A percentile compares a stretch with the other conserved stretches of the same genome.
These are phyloP conservation scores for Microcebus ravelobensis DNA, from an alignment of 2,113 vertebrate species.

Conservation along the genomic window DNA sequence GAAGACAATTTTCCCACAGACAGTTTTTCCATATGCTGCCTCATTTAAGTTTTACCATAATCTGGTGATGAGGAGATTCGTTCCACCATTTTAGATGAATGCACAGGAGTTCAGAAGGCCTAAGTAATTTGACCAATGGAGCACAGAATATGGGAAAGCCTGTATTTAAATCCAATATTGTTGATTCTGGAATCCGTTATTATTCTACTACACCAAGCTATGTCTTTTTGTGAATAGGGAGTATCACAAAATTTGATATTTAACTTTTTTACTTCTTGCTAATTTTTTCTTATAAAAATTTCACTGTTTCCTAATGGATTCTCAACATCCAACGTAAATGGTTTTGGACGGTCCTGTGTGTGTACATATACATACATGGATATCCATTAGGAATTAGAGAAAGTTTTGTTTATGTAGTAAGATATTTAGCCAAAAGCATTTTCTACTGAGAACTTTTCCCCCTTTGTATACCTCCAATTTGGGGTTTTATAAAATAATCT, in stretches of 20 bases:
- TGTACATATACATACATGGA: fast-evolving
- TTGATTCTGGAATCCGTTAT: neutral
- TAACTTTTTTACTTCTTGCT: conserved; percentile 15
- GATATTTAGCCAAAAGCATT: neutral
- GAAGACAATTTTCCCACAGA: no score
- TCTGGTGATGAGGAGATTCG: neutral
- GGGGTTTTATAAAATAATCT: neutral
- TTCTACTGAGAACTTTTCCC: neutral
- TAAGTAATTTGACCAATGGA: neutral
- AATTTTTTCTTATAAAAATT: conserved; percentile 27
- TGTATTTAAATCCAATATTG: neutral
- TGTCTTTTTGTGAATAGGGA: neutral
- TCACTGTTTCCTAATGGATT: neutral
- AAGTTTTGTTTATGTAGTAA: neutral
- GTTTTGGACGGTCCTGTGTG: neutral
- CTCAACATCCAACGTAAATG: neutral
- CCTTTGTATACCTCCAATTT: neutral
- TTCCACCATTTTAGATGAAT: neutral
- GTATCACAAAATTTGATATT: neutral
- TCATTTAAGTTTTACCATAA: conserved; percentile 19
- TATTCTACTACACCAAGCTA: neutral
- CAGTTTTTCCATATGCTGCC: neutral
- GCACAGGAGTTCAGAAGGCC: neutral
- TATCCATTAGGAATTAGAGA: neutral
- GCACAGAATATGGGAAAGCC: neutral